Evolutionary conservation across 23 tunicate genomes (phyloP).

Genomic region (Diplosoma virens): DNA sequence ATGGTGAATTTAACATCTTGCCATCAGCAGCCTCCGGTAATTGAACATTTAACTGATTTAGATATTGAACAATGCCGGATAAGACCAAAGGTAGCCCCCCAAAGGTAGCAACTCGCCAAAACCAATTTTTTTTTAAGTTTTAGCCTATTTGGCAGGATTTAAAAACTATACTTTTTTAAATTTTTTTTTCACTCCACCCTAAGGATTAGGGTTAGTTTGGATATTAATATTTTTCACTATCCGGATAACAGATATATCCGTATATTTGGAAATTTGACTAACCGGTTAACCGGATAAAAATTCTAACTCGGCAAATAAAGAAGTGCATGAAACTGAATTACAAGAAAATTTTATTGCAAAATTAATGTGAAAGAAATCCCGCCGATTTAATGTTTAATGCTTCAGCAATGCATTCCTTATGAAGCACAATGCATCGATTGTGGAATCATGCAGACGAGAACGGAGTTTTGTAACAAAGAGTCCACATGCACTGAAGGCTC

Average conservation of each 20-base stretch:
- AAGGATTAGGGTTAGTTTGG: constrained; percentile 52
- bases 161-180: no score
- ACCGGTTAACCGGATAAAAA: constrained; percentile 21
- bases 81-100: no score
- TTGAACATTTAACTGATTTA: no score
- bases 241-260: constrained; percentile 40
- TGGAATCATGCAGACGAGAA: constrained; percentile 14
- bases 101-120: no score
- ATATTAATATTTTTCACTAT: constrained; percentile 37
- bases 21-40: no score
- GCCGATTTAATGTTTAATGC: constrained; percentile 22
- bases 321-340: no score
- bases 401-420: constrained; percentile 48
- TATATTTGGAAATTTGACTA: constrained; percentile 2
- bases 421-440: constrained; percentile 51
- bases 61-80: no score
- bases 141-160: no score
- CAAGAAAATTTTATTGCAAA: background rate
- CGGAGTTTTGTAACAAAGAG: constrained; percentile 45
- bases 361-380: background rate
- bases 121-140: no score
- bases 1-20: no score
- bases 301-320: no score
- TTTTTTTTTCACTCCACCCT: no score
- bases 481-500: constrained; percentile 56